A percentile compares a stretch with the other conserved stretches of the same genome.
These are phyloP conservation scores for Orthonychiurus folsomi DNA, from an alignment of 2,888 invertebrate species.

Conservation along the genomic window DNA sequence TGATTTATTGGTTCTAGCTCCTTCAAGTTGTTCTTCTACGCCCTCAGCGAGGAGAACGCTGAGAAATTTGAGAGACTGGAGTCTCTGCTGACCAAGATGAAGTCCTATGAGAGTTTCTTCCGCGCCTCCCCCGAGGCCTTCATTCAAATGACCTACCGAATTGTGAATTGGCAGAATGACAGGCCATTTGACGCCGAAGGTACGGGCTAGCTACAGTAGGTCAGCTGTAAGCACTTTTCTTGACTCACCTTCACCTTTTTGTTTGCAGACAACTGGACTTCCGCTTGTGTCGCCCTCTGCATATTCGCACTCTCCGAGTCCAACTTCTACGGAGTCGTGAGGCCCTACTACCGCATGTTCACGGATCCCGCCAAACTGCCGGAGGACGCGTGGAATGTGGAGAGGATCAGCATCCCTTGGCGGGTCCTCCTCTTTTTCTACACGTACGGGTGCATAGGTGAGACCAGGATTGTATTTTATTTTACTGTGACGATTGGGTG, in stretches of 20 bases:
- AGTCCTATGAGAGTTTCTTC: constrained; percentile 28
- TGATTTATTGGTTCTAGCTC: constrained; percentile 15
- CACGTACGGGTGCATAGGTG: constrained; percentile 22
- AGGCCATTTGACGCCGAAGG: constrained; percentile 21
- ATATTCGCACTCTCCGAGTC: constrained; percentile 26
- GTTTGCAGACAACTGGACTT: constrained; percentile 22
- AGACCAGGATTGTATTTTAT: too few species aligned
- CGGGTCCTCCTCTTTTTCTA: constrained; percentile 22
- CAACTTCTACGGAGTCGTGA: constrained; percentile 19
- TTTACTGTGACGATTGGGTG: too few species aligned
- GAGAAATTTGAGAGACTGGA: constrained; percentile 28
- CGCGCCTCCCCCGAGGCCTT: constrained; percentile 29
- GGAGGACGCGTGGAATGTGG: constrained; percentile 23
- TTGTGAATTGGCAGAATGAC: constrained; percentile 18
- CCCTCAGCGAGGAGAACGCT: constrained; percentile 19
- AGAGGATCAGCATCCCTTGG: constrained; percentile 21
- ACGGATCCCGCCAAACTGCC: constrained; percentile 5
- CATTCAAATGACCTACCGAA: constrained; percentile 25
- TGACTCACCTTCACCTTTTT: neutral
- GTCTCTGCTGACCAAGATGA: constrained; percentile 24
- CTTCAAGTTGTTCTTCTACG: constrained; percentile 19
- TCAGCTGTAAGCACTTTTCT: too few species aligned
- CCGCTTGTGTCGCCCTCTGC: constrained; percentile 20
- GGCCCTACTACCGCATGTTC: constrained; percentile 23
- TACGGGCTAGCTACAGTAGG: constrained; percentile 4